A percentile compares a stretch with the other conserved stretches of the same genome.
Conservation (phyloP, 2,113 vertebrate species). For the Pollachius pollachius region DNA sequence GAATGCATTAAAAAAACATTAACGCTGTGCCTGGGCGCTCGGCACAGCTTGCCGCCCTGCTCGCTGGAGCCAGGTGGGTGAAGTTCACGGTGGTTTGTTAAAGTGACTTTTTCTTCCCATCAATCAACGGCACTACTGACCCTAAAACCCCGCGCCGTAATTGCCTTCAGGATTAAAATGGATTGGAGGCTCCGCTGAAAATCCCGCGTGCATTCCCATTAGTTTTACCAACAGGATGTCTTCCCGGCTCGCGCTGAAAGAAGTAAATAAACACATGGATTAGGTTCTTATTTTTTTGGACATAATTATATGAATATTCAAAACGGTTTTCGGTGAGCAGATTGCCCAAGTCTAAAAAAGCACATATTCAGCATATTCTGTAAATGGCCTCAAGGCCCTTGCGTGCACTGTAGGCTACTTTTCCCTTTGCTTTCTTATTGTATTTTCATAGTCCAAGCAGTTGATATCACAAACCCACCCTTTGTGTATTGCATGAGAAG, state of each 20-base stretch:
- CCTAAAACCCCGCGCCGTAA: constrained; percentile 73
- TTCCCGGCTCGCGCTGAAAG: constrained; percentile 46
- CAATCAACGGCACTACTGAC: constrained; percentile 73
- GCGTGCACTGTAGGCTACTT: too few species aligned
- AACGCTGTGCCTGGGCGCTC: constrained; percentile 40
- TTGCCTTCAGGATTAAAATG: constrained; percentile 78
- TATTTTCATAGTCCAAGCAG: too few species aligned
- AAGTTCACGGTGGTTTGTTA: constrained; percentile 65
- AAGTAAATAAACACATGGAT: constrained; percentile 35
- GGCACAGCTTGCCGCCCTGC: constrained; percentile 33
- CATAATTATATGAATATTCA: constrained; percentile 47
- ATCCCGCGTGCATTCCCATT: constrained; percentile 69
- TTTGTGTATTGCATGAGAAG: too few species aligned
- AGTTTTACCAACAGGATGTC: constrained; percentile 53
- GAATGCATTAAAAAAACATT: constrained; percentile 58
- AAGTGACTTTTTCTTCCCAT: constrained; percentile 69
- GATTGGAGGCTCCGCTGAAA: constrained; percentile 60
- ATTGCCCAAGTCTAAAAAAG: constrained; percentile 19
- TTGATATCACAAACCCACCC: too few species aligned
- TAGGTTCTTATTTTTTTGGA: constrained; percentile 18
- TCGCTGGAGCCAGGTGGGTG: constrained; percentile 58
- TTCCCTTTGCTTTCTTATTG: too few species aligned
- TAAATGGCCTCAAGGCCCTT: too few species aligned
- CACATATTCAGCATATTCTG: not conserved
- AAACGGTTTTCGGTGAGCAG: constrained; percentile 17